Base-by-base conservation (phyloP, 1,140 invertebrate species). In the Drosophila ambigua region DNA sequence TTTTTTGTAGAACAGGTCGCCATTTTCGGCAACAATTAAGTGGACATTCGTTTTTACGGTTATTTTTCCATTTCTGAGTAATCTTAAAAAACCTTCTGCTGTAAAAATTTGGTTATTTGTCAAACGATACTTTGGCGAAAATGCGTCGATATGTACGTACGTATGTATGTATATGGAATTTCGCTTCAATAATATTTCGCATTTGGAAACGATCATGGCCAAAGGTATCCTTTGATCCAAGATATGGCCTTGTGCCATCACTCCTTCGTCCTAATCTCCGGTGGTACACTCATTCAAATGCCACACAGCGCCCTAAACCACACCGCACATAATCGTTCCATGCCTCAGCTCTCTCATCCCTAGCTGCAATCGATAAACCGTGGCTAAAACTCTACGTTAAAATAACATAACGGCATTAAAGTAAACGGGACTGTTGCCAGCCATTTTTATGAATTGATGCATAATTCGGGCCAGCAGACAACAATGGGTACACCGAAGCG, bases 371-470 rank as follows among this genome's bases (percentile, higher is more conserved):
- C 81, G 77, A 85, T 87, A 78, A 69, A 61, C 43, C 58, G 49
- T 68, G 41, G 50, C 72, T 69, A 50, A 79, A 71, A 80, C 35
- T 81, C 64, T 62, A 77, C 71, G 81, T 77, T 77, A 67, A 63
- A 79, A 83, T 69, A 77, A 63, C 61, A 72, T 72, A 60, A 62
- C n/a, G 60, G 50, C 43, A 55, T 79, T 74, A 74, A 69, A 79
- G 65, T 79, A 63, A 63, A 49, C 48, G 57, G 15, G 57, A 60
- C 43, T 46, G 53, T 68, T 43, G 49, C 54, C 49, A 65, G 58
- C 77, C 52, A 81, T 78, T 85, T 80, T 78, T 85, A 85, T 85
- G 82, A 85, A 85, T 85, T 87, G 82, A 78, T 68, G 82, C 82
- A 85, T 87, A 85, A 85, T 85, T 81, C 68, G 52, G 43, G 49